Base-by-base conservation (phyloP, 2,797 vertebrate species). In the Craterocephalus amniculus region DNA sequence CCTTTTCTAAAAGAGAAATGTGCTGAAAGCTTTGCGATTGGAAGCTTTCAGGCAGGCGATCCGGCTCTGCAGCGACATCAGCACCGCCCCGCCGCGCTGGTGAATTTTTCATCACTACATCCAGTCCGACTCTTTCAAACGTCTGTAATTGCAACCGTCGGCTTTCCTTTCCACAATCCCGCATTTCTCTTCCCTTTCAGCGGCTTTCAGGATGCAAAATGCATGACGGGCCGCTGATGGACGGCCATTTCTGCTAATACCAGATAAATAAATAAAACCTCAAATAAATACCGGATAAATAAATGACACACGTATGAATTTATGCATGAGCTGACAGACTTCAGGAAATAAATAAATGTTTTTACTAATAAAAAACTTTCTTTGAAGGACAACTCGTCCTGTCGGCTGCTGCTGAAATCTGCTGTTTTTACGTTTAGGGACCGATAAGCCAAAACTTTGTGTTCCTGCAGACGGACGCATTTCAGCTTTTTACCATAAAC, bases 21-120 rank as follows among this genome's bases (percentile, higher is more conserved):
- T 31, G 22, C 66, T 73, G 69, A 86, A 80, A 71, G 79, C 62
- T 76, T 78, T 72, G 64, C 51, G 52, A 83, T 70, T 54, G 58
- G 70, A 65, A 78, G 52, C 72, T 83, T 80, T 81, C 60, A 71
- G 63, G n/a, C n/a, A n/a, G n/a, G n/a, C n/a, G n/a, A n/a, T n/a
- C n/a, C n/a, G n/a, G n/a, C n/a, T n/a, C n/a, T n/a, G n/a, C n/a
- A n/a, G n/a, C n/a, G n/a, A 74, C 61, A 72, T 6, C 31, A 32
- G 31, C 31, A 6, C 31, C 31, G 31, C 3, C 31, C 31, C 6
- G 31, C 31, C 54, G 52, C 69, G 85, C 66, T 82, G 63, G 80
- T 79, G 76, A 76, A 80, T 83, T 74, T 83, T 78, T 85, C 70
- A 90, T 86, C 81, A 79, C 63, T 35, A 26, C 56, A 66, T 59